These are phyloP conservation scores for Triplophysa bombifrons DNA, from an alignment of 2,797 vertebrate species.

Conservation along the genomic window DNA sequence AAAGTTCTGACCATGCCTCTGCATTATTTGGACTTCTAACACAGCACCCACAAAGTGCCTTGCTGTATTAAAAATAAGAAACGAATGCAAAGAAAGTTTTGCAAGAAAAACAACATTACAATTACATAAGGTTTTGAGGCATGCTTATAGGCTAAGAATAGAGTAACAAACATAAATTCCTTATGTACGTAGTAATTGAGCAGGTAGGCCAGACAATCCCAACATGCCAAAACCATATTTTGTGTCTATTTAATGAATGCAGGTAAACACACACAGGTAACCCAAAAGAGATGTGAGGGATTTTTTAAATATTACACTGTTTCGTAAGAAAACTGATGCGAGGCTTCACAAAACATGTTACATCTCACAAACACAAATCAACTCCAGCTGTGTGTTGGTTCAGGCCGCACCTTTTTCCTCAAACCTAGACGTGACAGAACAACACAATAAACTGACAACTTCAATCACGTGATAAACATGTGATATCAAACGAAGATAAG, in stretches of 20 bases:
- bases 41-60: not conserved
- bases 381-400: not conserved
- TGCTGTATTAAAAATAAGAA: not conserved
- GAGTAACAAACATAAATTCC: not conserved
- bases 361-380: not conserved
- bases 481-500: not conserved
- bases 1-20: not conserved
- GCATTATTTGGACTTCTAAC: not conserved
- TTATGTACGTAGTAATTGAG: not conserved
- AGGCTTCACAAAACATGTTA: not conserved
- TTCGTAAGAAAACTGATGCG: not conserved
- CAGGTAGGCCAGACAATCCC: not conserved
- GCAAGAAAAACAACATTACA: not conserved
- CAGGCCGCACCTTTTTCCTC: not conserved
- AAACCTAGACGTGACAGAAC: not conserved
- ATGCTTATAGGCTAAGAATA: not conserved
- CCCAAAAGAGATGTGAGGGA: slow-evolving; percentile 29
- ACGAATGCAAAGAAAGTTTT: not conserved
- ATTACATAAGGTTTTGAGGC: not conserved
- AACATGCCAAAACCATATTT: not conserved
- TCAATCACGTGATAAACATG: slow-evolving; percentile 7
- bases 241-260: slow-evolving; percentile 40
- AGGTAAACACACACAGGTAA: slow-evolving; percentile 27
- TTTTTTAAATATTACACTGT: not conserved
- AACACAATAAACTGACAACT: not conserved